These are phyloP conservation scores for Phorcus lineatus DNA, from an alignment of 2,888 invertebrate genomes.

Conservation along the genomic window DNA sequence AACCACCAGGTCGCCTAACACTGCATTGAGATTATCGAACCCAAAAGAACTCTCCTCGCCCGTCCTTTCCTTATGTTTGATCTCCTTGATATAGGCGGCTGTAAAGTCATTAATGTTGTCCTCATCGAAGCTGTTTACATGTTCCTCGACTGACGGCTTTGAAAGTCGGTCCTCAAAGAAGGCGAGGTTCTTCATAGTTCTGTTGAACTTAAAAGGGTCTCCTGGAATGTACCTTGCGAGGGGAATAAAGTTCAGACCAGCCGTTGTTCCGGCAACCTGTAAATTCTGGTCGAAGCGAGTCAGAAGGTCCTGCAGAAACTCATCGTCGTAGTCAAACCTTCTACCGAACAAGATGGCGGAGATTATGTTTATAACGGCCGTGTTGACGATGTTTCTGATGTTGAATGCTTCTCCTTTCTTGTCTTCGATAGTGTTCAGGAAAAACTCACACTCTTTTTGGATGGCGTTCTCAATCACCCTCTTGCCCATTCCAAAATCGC, in stretches of 20 bases:
- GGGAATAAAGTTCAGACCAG: slow-evolving; percentile 34
- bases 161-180: not conserved
- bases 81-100: slow-evolving; percentile 38
- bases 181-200: not conserved
- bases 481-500: slow-evolving; percentile 44
- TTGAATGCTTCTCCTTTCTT: slow-evolving; percentile 24
- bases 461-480: slow-evolving; percentile 37
- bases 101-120: slow-evolving; percentile 40
- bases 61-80: not conserved
- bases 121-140: slow-evolving; percentile 36
- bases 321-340: slow-evolving; percentile 38
- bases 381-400: slow-evolving; percentile 25
- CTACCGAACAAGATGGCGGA: slow-evolving; percentile 36
- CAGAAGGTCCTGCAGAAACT: slow-evolving; percentile 32
- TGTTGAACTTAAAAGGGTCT: slow-evolving; percentile 29
- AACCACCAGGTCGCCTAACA: slow-evolving; percentile 39
- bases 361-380: slow-evolving; percentile 44
- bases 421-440: slow-evolving; percentile 29
- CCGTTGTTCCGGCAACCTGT: slow-evolving; percentile 2
- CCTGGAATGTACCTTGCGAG: slow-evolving; percentile 33
- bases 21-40: slow-evolving; percentile 9
- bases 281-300: slow-evolving; percentile 30
- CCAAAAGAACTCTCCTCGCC: not conserved
- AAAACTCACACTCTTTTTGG: slow-evolving; percentile 39
- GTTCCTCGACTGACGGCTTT: slow-evolving; percentile 28